phyloP scores from a whole-genome alignment of 2,888 invertebrate species.

The Drosophila aldrichi region DNA sequence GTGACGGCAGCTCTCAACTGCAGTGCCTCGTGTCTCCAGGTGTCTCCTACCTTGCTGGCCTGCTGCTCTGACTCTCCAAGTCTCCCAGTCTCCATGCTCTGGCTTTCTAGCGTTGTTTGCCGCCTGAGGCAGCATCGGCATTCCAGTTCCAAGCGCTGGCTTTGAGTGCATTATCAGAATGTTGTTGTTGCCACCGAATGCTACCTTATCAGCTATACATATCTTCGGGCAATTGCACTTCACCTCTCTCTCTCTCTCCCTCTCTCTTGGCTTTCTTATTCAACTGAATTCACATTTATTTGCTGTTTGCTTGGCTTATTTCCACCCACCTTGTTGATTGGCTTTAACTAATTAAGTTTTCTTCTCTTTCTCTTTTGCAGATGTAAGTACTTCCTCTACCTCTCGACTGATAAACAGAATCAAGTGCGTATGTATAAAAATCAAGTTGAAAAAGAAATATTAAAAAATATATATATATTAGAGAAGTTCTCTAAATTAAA shows the following conservation, averaged over 20 bases:
- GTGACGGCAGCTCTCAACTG: constrained; percentile 51
- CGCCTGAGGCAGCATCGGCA: constrained; percentile 13
- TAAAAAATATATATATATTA: background rate
- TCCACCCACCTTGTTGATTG: constrained; percentile 53
- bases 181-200: constrained; percentile 35
- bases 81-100: background rate
- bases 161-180: constrained; percentile 32
- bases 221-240: constrained; percentile 45
- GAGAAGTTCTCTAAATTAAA: background rate
- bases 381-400: constrained; percentile 60
- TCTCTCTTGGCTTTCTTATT: constrained; percentile 14
- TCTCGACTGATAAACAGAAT: constrained; percentile 12
- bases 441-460: background rate
- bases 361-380: constrained; percentile 71
- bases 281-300: constrained; percentile 65
- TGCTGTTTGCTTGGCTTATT: constrained; percentile 46
- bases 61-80: background rate
- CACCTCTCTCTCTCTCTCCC: constrained; percentile 10
- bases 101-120: constrained; percentile 7
- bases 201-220: constrained; percentile 51
- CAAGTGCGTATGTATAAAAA: constrained; percentile 17
- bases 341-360: constrained; percentile 73
- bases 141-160: constrained; percentile 29
- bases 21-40: constrained; percentile 20
- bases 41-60: constrained; percentile 3